Evolutionary conservation across 2,113 vertebrate genomes (phyloP).

Genomic region (Protomyctophum bolini): DNA sequence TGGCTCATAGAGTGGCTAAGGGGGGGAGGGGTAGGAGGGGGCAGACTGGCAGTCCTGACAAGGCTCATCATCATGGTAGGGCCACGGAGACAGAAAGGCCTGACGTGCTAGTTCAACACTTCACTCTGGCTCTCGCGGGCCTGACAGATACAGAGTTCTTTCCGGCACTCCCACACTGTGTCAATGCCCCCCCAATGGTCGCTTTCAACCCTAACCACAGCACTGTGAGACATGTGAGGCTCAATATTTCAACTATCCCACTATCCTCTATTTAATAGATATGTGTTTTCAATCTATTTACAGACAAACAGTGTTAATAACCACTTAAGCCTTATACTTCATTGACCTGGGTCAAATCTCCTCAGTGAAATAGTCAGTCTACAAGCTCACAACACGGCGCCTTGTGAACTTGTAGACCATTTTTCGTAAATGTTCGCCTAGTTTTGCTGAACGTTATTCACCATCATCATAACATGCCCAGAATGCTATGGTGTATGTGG

Average conservation of each 20-base stretch:
- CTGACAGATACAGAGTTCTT: background rate
- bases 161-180: slow-evolving; percentile 31
- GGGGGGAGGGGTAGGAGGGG: slow-evolving; percentile 42
- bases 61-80: slow-evolving; percentile 63
- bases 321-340: no score
- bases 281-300: no score
- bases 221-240: slow-evolving; percentile 51
- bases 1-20: slow-evolving; percentile 11
- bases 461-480: no score
- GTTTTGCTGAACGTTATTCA: no score
- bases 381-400: no score
- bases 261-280: background rate
- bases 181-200: slow-evolving; percentile 2
- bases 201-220: slow-evolving; percentile 25
- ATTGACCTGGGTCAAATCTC: no score
- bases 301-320: no score
- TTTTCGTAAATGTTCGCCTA: no score
- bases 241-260: slow-evolving; percentile 49
- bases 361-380: no score
- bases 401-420: no score
- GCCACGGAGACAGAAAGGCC: slow-evolving; percentile 70
- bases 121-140: slow-evolving; percentile 31
- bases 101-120: slow-evolving; percentile 38
- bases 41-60: slow-evolving; percentile 57
- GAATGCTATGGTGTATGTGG: no score